Evolutionary conservation across 2,888 invertebrate species (phyloP).

Genomic region (Agonopterix alstromeriana): DNA sequence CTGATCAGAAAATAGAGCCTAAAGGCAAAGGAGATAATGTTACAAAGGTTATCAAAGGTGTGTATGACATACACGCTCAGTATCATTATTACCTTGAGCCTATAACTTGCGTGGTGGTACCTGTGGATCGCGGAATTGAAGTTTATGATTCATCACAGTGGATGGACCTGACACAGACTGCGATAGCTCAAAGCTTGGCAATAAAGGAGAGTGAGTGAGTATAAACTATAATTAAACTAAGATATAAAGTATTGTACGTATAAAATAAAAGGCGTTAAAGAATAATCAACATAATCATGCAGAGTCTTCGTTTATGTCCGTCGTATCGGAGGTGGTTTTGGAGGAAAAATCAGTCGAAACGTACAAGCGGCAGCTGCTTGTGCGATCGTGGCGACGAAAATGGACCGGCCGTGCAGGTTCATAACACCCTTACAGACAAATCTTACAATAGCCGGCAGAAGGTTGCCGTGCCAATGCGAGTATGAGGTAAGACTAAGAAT

Average conservation of each 20-base stretch:
- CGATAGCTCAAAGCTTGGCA: constrained; percentile 72
- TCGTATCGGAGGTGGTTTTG: constrained; percentile 81
- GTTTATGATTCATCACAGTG: constrained; percentile 81
- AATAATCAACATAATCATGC: constrained; percentile 13
- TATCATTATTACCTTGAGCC: constrained; percentile 88
- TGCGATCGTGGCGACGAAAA: constrained; percentile 76
- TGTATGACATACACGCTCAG: constrained; percentile 78
- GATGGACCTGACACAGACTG: constrained; percentile 78
- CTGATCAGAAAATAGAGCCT: constrained; percentile 33
- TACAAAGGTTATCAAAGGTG: constrained; percentile 71
- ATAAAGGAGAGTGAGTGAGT: constrained; percentile 77
- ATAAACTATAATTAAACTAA: not conserved
- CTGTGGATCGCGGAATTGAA: constrained; percentile 81
- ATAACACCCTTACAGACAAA: constrained; percentile 79
- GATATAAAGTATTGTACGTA: not conserved
- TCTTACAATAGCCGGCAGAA: constrained; percentile 75
- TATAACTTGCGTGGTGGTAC: constrained; percentile 79
- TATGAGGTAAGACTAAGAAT: constrained; percentile 73
- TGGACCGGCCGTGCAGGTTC: constrained; percentile 78
- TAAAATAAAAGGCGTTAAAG: not conserved
- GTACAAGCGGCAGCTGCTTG: constrained; percentile 75
- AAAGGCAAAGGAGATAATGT: constrained; percentile 45
- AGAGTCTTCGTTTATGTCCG: constrained; percentile 78
- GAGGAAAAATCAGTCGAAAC: constrained; percentile 79
- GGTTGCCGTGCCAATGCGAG: constrained; percentile 67